Conservation (phyloP, 2,888 invertebrate genomes). For the Incurvaria masculella region DNA sequence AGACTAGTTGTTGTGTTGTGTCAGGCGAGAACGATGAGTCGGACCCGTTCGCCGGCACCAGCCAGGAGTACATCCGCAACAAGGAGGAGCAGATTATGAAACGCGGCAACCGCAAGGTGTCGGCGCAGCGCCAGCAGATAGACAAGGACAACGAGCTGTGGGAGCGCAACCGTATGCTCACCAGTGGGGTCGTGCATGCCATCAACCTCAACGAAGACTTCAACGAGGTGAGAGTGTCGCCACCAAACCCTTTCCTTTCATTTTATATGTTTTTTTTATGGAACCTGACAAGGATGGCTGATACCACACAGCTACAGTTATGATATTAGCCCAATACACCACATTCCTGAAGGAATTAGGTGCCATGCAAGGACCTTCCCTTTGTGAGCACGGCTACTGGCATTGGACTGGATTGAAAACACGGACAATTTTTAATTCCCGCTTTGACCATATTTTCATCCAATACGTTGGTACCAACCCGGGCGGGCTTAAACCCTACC, state of each 20-base stretch:
- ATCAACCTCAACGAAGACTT: conserved; percentile 88
- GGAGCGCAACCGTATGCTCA: conserved; percentile 97
- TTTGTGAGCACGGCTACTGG: no score
- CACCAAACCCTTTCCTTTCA: not conserved
- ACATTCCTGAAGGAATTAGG: no score
- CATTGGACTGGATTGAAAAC: no score
- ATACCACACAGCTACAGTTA: no score
- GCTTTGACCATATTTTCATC: no score
- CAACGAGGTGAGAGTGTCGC: conserved; percentile 64
- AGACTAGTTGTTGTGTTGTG: not conserved
- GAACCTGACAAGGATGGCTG: no score
- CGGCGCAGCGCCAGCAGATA: conserved; percentile 94
- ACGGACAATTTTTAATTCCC: no score
- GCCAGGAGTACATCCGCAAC: conserved; percentile 88
- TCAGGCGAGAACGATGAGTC: conserved; percentile 83
- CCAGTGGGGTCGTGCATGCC: conserved; percentile 89
- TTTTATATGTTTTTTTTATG: not conserved
- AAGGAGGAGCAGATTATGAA: conserved; percentile 93
- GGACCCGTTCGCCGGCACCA: conserved; percentile 87
- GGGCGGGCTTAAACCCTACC: no score
- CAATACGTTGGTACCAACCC: no score
- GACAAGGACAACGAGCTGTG: conserved; percentile 98
- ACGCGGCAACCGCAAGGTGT: conserved; percentile 86
- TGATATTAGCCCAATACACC: no score
- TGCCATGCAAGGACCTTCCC: no score